Conservation (phyloP, 2,888 invertebrate genomes). For the Dermolepida albohirtum region DNA sequence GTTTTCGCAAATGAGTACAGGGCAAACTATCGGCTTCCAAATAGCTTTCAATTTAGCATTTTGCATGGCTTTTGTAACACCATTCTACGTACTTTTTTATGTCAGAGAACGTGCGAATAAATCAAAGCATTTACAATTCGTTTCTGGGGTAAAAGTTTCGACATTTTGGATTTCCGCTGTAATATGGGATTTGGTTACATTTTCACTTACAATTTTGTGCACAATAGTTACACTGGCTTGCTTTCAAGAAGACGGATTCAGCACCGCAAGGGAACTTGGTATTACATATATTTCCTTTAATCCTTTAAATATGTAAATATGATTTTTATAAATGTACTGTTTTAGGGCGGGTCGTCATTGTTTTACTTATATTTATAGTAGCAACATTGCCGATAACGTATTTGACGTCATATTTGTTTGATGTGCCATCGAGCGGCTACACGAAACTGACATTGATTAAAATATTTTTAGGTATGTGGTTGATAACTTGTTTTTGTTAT, state of each 20-base stretch:
- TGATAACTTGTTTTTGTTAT: no score
- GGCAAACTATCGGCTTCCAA: conserved; percentile 68
- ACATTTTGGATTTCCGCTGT: conserved; percentile 79
- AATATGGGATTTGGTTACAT: conserved; percentile 76
- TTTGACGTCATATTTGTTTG: conserved; percentile 76
- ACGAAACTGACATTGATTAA: conserved; percentile 79
- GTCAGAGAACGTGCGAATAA: conserved; percentile 76
- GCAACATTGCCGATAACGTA: conserved; percentile 81
- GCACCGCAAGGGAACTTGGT: conserved; percentile 68
- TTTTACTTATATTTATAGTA: conserved; percentile 77
- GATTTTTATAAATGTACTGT: conserved; percentile 43
- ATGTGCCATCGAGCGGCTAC: conserved; percentile 80
- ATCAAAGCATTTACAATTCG: conserved; percentile 78
- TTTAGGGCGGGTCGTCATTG: conserved; percentile 72
- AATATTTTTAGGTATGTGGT: conserved; percentile 74
- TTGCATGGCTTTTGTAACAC: conserved; percentile 77
- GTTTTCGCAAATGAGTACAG: conserved; percentile 57
- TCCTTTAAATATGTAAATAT: not conserved
- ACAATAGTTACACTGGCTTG: conserved; percentile 73
- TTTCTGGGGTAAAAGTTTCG: conserved; percentile 75
- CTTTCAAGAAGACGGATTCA: conserved; percentile 75
- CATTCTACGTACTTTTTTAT: conserved; percentile 73
- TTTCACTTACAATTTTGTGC: conserved; percentile 69
- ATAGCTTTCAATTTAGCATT: conserved; percentile 78
- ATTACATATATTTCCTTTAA: conserved; percentile 45